phyloP scores from a whole-genome alignment of 2,797 vertebrate genomes.

The Spatula versicolor region DNA sequence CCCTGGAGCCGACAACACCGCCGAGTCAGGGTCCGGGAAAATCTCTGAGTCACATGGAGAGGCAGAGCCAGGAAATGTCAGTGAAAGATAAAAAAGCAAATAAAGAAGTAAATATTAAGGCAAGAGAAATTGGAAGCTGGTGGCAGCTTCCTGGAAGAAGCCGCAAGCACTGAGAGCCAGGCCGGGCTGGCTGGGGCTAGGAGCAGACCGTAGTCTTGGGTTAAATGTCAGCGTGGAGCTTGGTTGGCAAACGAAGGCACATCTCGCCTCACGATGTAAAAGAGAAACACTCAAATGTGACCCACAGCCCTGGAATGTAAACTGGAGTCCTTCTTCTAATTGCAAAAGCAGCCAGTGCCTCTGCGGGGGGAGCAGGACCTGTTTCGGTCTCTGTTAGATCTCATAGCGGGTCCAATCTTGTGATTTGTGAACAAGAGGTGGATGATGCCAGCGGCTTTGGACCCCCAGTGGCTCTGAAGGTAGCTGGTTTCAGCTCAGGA shows the following conservation, averaged over 20 bases:
- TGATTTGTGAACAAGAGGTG: not conserved
- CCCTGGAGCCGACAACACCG: not conserved
- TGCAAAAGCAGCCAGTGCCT: not conserved
- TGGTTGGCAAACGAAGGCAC: not conserved
- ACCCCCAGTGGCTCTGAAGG: not conserved
- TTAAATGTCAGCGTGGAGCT: not conserved
- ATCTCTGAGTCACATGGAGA: not conserved
- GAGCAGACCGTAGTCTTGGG: not conserved
- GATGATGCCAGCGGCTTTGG: not conserved
- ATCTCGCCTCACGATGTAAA: not conserved
- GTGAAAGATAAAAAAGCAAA: not conserved
- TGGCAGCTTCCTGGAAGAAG: not conserved
- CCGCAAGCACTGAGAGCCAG: not conserved
- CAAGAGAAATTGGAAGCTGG: not conserved
- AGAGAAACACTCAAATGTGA: not conserved
- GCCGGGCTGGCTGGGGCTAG: not conserved
- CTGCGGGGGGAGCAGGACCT: accelerated
- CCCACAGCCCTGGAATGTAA: not conserved
- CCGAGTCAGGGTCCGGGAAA: not conserved
- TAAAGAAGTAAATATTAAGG: not conserved
- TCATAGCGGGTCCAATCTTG: not conserved
- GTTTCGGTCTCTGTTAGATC: not conserved
- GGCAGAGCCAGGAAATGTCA: slow-evolving; percentile 4
- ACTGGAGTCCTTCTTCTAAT: not conserved
- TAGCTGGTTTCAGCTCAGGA: not conserved